phyloP scores from a whole-genome alignment of 2,113 vertebrate species.

The Isichthys henryi region DNA sequence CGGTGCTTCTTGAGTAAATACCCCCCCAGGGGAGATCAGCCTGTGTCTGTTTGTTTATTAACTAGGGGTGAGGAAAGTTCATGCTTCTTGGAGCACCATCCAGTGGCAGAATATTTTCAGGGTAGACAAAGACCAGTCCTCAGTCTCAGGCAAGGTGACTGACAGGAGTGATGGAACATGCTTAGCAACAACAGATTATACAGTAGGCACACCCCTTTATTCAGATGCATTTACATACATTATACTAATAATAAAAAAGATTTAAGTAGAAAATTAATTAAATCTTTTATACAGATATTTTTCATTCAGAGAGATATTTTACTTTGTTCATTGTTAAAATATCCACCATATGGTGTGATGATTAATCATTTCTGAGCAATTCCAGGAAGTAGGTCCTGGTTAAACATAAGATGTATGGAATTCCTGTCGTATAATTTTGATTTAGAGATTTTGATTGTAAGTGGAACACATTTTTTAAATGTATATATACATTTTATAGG shows the following conservation, averaged over 20 bases:
- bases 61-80: neutral
- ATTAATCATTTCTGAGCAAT: neutral
- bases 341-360: neutral
- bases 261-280: neutral
- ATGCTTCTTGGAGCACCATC: neutral
- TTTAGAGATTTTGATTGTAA: neutral
- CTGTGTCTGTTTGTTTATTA: neutral
- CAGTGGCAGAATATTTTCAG: neutral
- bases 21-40: neutral
- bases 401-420: neutral
- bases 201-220: neutral
- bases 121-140: neutral
- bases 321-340: neutral
- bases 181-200: neutral
- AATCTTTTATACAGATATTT: neutral
- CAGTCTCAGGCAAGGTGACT: neutral
- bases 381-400: neutral
- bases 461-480: neutral
- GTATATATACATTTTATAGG: neutral
- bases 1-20: neutral
- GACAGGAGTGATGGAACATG: neutral
- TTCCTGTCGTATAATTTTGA: neutral
- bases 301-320: neutral
- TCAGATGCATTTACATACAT: neutral
- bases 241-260: neutral